A percentile compares a stretch with the other conserved stretches of the same genome.
Conservation (phyloP, 2,888 invertebrate genomes). For the Lottia gigantea region DNA sequence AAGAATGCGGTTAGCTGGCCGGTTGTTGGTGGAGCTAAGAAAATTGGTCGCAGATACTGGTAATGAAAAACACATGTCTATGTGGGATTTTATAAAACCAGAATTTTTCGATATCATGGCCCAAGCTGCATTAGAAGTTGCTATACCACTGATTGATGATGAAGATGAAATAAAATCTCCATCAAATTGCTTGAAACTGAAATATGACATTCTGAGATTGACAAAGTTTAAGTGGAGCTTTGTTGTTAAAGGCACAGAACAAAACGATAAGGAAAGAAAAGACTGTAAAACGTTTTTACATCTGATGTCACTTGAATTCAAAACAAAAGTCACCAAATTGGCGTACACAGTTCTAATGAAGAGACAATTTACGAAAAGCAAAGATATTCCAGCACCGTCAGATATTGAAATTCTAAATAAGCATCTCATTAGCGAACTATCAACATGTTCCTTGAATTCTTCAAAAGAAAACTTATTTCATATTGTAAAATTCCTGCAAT, state of each 20-base stretch:
- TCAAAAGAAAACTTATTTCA: not conserved
- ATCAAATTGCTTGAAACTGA: not conserved
- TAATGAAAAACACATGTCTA: slow-evolving; percentile 7
- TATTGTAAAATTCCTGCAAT: slow-evolving; percentile 4
- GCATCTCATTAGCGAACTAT: too few relatives aligned
- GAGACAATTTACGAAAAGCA: slow-evolving; percentile 14
- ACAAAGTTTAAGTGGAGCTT: slow-evolving; percentile 18
- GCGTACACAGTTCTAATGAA: slow-evolving; percentile 16
- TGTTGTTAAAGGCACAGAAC: slow-evolving; percentile 6
- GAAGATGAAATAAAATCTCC: slow-evolving; percentile 10
- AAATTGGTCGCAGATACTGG: not conserved
- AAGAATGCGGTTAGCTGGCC: slow-evolving; percentile 1
- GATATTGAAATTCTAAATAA: slow-evolving; percentile 17
- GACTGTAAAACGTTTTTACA: slow-evolving; percentile 12
- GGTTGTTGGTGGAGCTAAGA: not conserved
- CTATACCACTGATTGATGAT: not conserved
- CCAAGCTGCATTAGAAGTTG: not conserved
- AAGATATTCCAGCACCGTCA: slow-evolving; percentile 17
- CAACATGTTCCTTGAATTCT: not conserved
- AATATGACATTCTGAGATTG: slow-evolving; percentile 17
- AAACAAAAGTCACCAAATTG: slow-evolving; percentile 17
- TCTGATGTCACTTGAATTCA: slow-evolving; percentile 23
- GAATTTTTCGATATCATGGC: not conserved
- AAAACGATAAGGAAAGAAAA: not conserved
- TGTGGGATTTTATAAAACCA: slow-evolving; percentile 12